These are phyloP conservation scores for Helostoma temminkii DNA, from an alignment of 2,797 vertebrate genomes.

Conservation along the genomic window DNA sequence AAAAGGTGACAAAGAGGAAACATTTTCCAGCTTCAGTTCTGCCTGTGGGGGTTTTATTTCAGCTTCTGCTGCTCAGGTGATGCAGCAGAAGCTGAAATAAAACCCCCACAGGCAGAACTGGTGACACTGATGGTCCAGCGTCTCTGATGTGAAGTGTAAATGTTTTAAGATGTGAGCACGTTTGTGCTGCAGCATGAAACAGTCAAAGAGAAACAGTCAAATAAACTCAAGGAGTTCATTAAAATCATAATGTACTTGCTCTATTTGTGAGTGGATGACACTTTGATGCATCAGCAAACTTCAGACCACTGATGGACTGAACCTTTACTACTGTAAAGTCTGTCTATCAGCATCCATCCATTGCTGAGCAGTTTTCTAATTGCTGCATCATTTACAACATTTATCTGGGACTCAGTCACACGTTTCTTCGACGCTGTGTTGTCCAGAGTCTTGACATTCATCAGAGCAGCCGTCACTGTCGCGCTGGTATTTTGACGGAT, in stretches of 20 bases:
- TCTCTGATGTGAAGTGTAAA: no score
- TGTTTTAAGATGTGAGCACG: no score
- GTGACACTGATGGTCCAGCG: no score
- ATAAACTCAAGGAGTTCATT: no score
- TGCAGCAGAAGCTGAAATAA: neutral
- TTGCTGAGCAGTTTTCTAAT: slow-evolving; percentile 31
- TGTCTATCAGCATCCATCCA: neutral
- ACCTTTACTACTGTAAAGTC: neutral
- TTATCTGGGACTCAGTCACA: slow-evolving; percentile 16
- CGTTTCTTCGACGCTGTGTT: slow-evolving; percentile 5
- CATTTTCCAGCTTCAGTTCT: neutral
- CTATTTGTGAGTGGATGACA: no score
- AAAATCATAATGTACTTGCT: no score
- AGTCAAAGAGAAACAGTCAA: no score
- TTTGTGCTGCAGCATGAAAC: no score
- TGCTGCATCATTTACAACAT: slow-evolving; percentile 25
- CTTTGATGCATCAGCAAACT: no score
- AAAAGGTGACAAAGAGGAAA: slow-evolving; percentile 1
- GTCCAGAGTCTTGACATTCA: neutral
- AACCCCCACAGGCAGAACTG: neutral
- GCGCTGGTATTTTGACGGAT: slow-evolving; percentile 61
- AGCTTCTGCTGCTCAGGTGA: no score
- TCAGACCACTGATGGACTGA: no score
- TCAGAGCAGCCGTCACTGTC: slow-evolving; percentile 33
- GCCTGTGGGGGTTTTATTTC: neutral